Conservation (phyloP, 1,140 invertebrate species). For the Drosophila saltans region DNA sequence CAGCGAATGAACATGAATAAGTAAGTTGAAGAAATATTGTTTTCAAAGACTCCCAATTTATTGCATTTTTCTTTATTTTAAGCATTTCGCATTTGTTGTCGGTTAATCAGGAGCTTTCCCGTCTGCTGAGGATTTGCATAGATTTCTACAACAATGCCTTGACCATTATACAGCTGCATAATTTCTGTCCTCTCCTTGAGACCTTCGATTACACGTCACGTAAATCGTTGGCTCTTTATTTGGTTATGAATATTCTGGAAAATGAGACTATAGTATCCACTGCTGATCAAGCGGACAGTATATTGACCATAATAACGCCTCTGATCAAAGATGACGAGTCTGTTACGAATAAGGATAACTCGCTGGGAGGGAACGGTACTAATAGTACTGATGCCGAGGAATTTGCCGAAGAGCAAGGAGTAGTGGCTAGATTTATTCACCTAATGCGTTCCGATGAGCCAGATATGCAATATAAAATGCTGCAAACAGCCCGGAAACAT, state of each 20-base stretch:
- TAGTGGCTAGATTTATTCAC: constrained; percentile 95
- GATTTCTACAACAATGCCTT: constrained; percentile 97
- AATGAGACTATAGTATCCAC: constrained; percentile 94
- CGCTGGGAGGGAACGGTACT: constrained; percentile 83
- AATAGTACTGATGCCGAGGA: constrained; percentile 91
- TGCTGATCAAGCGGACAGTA: constrained; percentile 92
- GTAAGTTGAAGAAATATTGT: constrained; percentile 83
- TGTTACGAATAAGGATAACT: constrained; percentile 71
- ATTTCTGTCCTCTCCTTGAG: constrained; percentile 93
- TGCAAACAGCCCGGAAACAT: constrained; percentile 94
- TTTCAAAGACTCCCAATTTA: too few species aligned
- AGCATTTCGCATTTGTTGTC: constrained; percentile 76
- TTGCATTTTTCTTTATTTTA: neutral
- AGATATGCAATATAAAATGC: constrained; percentile 97
- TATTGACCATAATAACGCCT: constrained; percentile 92
- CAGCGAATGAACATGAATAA: constrained; percentile 90
- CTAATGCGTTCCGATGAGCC: constrained; percentile 92
- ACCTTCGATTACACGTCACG: constrained; percentile 96
- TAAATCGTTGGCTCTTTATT: constrained; percentile 93
- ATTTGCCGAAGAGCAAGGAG: constrained; percentile 97
- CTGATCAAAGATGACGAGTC: constrained; percentile 93
- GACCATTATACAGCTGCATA: constrained; percentile 91
- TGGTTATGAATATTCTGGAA: constrained; percentile 84
- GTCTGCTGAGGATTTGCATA: constrained; percentile 96
- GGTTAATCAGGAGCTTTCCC: constrained; percentile 89